These are phyloP conservation scores for Euura saliciscinereae DNA, from an alignment of 1,140 invertebrate species.

Conservation along the genomic window DNA sequence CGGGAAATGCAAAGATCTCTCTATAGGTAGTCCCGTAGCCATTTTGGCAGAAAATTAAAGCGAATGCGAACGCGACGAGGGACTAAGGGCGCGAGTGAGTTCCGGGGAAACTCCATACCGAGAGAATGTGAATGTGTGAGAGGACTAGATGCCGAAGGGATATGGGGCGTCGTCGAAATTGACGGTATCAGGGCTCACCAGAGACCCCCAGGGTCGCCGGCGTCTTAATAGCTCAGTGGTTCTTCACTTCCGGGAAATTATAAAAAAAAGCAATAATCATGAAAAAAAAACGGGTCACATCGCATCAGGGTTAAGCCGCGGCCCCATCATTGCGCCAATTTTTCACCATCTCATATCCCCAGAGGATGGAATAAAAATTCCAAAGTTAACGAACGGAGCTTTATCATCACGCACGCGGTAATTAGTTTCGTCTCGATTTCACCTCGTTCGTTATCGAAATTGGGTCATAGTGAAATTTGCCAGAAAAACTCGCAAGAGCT, in stretches of 20 bases:
- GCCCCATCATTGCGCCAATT: no score
- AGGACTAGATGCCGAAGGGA: slow-evolving; percentile 24
- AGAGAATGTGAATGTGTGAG: neutral
- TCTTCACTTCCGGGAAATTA: slow-evolving; percentile 29
- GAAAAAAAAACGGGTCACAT: slow-evolving; percentile 35
- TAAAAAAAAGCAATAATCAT: no score
- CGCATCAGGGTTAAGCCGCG: no score
- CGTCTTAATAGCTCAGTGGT: slow-evolving; percentile 30
- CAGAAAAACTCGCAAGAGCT: no score
- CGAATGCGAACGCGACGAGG: neutral
- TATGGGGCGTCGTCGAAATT: slow-evolving; percentile 10
- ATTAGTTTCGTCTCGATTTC: no score
- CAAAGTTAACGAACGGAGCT: no score
- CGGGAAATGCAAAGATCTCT: neutral
- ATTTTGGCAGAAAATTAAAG: neutral
- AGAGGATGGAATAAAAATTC: no score
- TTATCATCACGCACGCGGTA: no score
- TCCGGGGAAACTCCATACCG: neutral
- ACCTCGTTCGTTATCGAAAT: no score
- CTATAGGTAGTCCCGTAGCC: neutral
- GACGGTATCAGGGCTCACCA: slow-evolving; percentile 21
- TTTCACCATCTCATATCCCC: no score
- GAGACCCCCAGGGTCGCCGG: slow-evolving; percentile 20
- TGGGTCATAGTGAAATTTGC: no score
- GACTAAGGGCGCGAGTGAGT: neutral